These are phyloP conservation scores for Helogale parvula DNA, from an alignment of 2,113 vertebrate genomes.

Conservation along the genomic window DNA sequence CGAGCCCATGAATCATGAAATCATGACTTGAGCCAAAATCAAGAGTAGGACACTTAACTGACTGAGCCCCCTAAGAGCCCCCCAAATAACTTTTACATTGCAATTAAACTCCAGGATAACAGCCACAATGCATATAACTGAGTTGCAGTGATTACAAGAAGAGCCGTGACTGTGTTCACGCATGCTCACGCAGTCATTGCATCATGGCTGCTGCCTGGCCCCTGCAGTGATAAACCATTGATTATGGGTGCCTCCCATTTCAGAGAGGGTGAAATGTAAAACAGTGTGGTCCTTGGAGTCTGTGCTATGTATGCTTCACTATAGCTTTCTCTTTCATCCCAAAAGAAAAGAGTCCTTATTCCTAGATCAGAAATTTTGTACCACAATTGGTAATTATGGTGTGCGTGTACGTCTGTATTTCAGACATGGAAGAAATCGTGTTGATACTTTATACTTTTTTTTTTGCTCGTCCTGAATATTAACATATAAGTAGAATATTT, in stretches of 20 bases:
- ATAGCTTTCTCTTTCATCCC: not conserved
- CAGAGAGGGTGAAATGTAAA: not conserved
- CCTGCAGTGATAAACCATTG: not conserved
- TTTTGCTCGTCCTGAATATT: conserved; percentile 15
- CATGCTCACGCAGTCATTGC: not conserved
- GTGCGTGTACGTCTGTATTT: not conserved
- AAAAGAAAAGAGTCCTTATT: not conserved
- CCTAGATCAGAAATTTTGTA: conserved; percentile 17
- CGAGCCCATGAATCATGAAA: too few species aligned
- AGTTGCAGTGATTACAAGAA: not conserved
- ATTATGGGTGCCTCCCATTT: not conserved
- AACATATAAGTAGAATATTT: conserved; percentile 37
- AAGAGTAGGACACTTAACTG: too few species aligned
- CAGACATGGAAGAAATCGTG: not conserved
- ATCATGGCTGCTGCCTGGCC: not conserved
- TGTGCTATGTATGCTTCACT: not conserved
- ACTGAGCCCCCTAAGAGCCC: too few species aligned
- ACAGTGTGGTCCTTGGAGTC: not conserved
- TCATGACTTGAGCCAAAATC: too few species aligned
- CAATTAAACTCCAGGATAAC: not conserved
- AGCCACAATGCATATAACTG: not conserved
- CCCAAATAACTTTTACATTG: not conserved
- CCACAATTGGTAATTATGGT: not conserved
- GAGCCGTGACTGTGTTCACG: not conserved
- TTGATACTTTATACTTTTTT: not conserved